These are phyloP conservation scores for Caenorhabditis macrosperma DNA, from an alignment of 2,888 invertebrate species.

Conservation along the genomic window DNA sequence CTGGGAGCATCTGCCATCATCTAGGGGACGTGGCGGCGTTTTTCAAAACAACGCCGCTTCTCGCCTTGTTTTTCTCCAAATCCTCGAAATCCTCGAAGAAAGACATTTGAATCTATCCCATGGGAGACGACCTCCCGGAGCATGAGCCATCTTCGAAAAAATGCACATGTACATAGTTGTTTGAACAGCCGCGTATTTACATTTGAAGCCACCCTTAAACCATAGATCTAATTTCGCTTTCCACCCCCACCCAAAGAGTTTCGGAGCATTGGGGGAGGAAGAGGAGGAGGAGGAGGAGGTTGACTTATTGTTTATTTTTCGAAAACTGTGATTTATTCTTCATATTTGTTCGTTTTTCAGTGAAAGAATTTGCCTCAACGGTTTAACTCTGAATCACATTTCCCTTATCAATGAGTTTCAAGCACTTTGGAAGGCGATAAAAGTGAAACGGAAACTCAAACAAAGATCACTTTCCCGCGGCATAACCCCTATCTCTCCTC, in stretches of 20 bases:
- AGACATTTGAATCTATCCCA: not conserved
- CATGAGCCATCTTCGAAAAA: not conserved
- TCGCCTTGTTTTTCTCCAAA: not conserved
- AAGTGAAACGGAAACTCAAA: slow-evolving; percentile 2
- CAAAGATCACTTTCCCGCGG: slow-evolving; percentile 40
- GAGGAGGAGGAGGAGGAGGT: no score
- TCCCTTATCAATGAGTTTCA: no score
- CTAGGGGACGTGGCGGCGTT: no score
- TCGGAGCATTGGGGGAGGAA: not conserved
- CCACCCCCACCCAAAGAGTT: slow-evolving; percentile 7
- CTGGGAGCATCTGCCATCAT: not conserved
- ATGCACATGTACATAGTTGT: slow-evolving; percentile 53
- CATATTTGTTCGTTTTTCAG: not conserved
- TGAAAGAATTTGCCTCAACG: slow-evolving; percentile 6
- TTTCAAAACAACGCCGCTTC: not conserved
- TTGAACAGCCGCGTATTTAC: slow-evolving; percentile 55
- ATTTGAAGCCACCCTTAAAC: slow-evolving; percentile 36
- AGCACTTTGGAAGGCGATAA: slow-evolving; percentile 7
- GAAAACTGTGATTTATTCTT: slow-evolving; percentile 12
- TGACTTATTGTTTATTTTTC: slow-evolving; percentile 24
- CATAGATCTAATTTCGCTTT: slow-evolving; percentile 41
- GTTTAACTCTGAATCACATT: slow-evolving; percentile 11
- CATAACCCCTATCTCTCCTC: no score
- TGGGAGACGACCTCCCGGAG: slow-evolving; percentile 6
- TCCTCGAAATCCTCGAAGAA: no score